These are phyloP conservation scores for Smithornis capensis DNA, from an alignment of 2,113 vertebrate species.

Conservation along the genomic window DNA sequence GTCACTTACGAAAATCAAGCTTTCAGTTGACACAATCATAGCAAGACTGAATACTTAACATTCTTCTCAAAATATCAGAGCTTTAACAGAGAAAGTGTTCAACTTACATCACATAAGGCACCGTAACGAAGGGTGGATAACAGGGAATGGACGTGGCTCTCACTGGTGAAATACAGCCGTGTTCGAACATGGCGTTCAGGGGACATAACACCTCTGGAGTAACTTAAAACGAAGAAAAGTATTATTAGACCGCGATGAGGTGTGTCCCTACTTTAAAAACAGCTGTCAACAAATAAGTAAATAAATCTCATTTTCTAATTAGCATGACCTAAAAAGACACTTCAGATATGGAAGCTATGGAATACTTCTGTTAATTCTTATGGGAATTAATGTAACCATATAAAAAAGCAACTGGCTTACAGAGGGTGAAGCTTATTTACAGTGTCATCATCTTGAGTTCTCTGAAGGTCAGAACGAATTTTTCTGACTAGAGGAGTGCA, in stretches of 20 bases:
- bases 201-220: slow-evolving; percentile 89
- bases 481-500: slow-evolving; percentile 89
- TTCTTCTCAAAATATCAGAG: background rate
- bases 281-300: background rate
- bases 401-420: slow-evolving; percentile 71
- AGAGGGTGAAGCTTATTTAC: slow-evolving; percentile 91
- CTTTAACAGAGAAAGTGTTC: background rate
- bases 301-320: background rate
- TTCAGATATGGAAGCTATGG: background rate
- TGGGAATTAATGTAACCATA: background rate
- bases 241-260: background rate
- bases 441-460: slow-evolving; percentile 91
- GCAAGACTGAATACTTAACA: background rate
- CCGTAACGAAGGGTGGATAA: slow-evolving; percentile 87
- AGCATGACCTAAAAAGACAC: background rate
- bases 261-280: background rate
- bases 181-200: slow-evolving; percentile 90
- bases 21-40: background rate
- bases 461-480: slow-evolving; percentile 89
- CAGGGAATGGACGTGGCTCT: slow-evolving; percentile 89
- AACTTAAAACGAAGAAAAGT: slow-evolving; percentile 67
- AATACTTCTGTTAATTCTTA: background rate
- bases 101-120: slow-evolving; percentile 87
- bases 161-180: slow-evolving; percentile 89
- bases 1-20: background rate